Evolutionary conservation across 2,113 vertebrate genomes (phyloP), one percentile per base, ranked within the genome.

Genomic region (Lepus europaeus): DNA sequence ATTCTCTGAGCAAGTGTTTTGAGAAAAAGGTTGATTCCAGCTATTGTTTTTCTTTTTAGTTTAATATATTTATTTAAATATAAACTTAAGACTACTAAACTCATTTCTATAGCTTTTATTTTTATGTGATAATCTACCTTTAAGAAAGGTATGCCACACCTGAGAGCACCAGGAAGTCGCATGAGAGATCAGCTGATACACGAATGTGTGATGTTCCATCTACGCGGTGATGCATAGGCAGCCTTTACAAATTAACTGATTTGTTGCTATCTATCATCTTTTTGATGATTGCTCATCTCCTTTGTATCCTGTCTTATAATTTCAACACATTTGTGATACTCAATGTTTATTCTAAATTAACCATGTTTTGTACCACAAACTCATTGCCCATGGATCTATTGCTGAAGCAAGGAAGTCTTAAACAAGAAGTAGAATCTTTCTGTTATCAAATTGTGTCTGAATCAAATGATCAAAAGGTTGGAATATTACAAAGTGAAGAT

Each of bases 51-150:
- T 87, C 36, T 89, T 87, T 83, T 73, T 92, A 88, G 59, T 90
- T 90, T 91, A 94, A 63, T 72, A 81, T 92, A 39, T 90, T 78
- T 93, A 89, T 93, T 82, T 97, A 96, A 94, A 91, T 93, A 22
- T 94, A 96, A 93, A 33, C 77, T 91, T 95, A 90, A 95, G 72
- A 94, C 49, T 97, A 39, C 89, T 95, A 95, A 95, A 96, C 78
- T 94, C 69, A 93, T 97, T 94, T 96, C 85, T 97, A 91, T 97
- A 97, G 96, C 89, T 96, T 95, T 97, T 96, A 95, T 97, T 95
- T 97, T 96, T 96, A 94, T 97, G 96, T 96, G 97, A 95, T 96
- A 93, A 96, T 96, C 96, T 97, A 86, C 90, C 92, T 95, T 97
- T 97, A 97, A 97, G 90, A 96, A 96, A 97, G 92, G 91, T 97